Percentiles rank a stretch among this genome's conserved stretches.
These are phyloP conservation scores for Meiosimyza decipiens DNA, from an alignment of 2,888 invertebrate genomes.

Conservation along the genomic window DNA sequence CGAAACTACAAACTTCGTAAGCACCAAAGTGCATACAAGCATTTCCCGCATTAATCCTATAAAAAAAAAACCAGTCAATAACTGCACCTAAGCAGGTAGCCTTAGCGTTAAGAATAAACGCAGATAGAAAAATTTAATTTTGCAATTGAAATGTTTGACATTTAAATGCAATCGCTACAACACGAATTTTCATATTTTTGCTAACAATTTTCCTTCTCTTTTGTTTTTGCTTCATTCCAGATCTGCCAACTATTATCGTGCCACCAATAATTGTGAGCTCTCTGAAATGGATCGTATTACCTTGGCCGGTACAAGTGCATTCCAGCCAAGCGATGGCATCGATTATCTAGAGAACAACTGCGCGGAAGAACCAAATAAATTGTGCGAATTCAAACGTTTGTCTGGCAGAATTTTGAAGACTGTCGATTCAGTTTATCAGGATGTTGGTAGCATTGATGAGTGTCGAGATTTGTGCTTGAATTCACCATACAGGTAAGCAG, in stretches of 20 bases:
- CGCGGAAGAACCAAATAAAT: constrained; percentile 89
- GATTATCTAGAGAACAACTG: constrained; percentile 94
- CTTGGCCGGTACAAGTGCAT: constrained; percentile 83
- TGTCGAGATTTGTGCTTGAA: constrained; percentile 89
- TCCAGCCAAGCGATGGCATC: constrained; percentile 75
- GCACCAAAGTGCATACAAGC: too few species aligned
- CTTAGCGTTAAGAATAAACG: too few species aligned
- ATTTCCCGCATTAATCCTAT: too few species aligned
- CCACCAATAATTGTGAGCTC: constrained; percentile 85
- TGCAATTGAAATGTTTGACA: constrained; percentile 31
- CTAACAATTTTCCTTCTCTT: constrained; percentile 18
- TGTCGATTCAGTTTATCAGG: constrained; percentile 92
- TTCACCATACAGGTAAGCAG: constrained; percentile 78
- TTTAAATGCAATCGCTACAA: constrained; percentile 28
- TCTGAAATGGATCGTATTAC: constrained; percentile 94
- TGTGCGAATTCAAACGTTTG: constrained; percentile 92
- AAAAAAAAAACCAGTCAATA: too few species aligned
- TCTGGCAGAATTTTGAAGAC: constrained; percentile 89
- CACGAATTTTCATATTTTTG: constrained; percentile 23
- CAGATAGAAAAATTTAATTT: constrained; percentile 12
- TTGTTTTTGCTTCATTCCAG: constrained; percentile 68
- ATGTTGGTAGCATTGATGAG: constrained; percentile 86
- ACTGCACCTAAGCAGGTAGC: too few species aligned
- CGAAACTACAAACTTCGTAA: too few species aligned
- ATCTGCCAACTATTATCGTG: constrained; percentile 90